Evolutionary conservation across 2,888 invertebrate species (phyloP).

Genomic region (Hedychridium roseum): DNA sequence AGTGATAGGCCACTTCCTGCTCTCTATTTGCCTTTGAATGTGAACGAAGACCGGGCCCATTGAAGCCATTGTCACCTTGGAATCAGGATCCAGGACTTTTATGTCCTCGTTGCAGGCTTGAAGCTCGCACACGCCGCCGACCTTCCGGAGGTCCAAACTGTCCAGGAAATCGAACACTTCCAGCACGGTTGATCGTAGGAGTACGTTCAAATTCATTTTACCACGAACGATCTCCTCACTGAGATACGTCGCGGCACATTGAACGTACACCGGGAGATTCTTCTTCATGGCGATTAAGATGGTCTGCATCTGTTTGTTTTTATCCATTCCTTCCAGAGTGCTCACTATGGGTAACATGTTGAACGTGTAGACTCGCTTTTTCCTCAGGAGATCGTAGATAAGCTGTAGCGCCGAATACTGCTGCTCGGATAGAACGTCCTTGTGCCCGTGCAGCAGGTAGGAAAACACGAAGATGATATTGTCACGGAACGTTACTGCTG

Average conservation of each 20-base stretch:
- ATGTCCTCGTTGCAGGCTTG: slow-evolving; percentile 4
- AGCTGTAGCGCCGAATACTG: slow-evolving; percentile 31
- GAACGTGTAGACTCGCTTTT: slow-evolving; percentile 26
- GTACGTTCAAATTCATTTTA: slow-evolving; percentile 2
- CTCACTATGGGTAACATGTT: slow-evolving; percentile 20
- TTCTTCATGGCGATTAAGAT: slow-evolving; percentile 24
- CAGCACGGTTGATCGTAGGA: background rate
- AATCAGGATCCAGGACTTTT: slow-evolving; percentile 12
- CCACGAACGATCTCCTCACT: slow-evolving; percentile 7
- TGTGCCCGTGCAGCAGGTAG: slow-evolving; percentile 25
- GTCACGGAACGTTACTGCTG: slow-evolving; percentile 25
- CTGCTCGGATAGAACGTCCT: slow-evolving; percentile 19
- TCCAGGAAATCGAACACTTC: slow-evolving; percentile 20
- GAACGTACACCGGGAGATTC: slow-evolving; percentile 24
- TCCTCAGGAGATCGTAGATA: slow-evolving; percentile 26
- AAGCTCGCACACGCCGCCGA: slow-evolving; percentile 1
- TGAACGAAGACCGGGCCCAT: slow-evolving; percentile 30
- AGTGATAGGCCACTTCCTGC: slow-evolving; percentile 7
- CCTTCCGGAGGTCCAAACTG: slow-evolving; percentile 9
- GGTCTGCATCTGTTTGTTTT: slow-evolving; percentile 22
- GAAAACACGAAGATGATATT: slow-evolving; percentile 35
- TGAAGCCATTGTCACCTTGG: slow-evolving; percentile 12
- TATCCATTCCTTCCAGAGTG: slow-evolving; percentile 3
- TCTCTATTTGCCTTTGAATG: slow-evolving; percentile 16
- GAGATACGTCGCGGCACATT: slow-evolving; percentile 24